Conservation (phyloP, 2,888 invertebrate species). For the Ashinkailepas kermadecensis region DNA sequence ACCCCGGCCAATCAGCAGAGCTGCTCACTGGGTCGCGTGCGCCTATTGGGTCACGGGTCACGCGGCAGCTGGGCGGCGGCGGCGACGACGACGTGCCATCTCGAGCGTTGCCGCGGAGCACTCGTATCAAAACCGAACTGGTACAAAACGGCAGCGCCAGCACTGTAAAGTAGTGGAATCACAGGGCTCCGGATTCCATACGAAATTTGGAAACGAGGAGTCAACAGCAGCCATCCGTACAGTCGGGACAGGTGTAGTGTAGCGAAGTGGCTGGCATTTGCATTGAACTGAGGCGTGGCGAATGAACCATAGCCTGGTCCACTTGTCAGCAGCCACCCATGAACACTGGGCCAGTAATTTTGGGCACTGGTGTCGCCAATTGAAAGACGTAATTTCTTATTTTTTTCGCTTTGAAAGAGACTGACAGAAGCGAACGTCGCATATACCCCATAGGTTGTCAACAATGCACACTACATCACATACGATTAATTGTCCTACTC, state of each 20-base stretch:
- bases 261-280: neutral
- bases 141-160: neutral
- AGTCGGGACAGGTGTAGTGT: neutral
- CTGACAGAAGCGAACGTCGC: neutral
- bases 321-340: neutral
- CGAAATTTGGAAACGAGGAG: neutral
- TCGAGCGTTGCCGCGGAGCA: neutral
- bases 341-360: neutral
- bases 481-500: neutral
- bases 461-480: conserved; percentile 6
- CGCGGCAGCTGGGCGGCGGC: neutral
- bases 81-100: too few species aligned
- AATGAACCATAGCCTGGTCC: neutral
- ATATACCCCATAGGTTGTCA: conserved; percentile 8
- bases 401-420: neutral
- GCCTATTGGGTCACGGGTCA: neutral
- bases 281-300: neutral
- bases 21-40: neutral
- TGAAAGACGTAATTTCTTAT: neutral
- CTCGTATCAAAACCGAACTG: conserved; percentile 15
- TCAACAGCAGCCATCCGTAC: neutral
- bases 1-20: neutral
- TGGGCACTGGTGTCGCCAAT: neutral
- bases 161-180: neutral
- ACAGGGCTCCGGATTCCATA: neutral